Base-by-base conservation (phyloP, 2,888 invertebrate genomes). In the Unio delphinus region DNA sequence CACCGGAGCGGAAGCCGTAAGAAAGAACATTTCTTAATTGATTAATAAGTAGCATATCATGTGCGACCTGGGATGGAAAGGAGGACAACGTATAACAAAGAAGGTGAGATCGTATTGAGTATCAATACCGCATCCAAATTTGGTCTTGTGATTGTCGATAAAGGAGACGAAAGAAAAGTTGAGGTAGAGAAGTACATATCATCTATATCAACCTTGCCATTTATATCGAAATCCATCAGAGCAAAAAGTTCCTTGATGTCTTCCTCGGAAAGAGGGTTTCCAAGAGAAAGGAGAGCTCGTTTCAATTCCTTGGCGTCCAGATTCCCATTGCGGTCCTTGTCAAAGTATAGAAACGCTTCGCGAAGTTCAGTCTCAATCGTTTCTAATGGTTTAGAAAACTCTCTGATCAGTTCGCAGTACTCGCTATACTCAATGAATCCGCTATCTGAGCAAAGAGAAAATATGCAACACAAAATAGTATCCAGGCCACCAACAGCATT, bases 281-380 rank as follows among this genome's bases (percentile, higher is more conserved):
- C 78, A n/a, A 78, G 69, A 59, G 66, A 63, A 11, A 65, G 66
- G 26, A 78, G 55, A 0, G 72, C 78, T 55, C 23, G 68, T 30
- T 63, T 68, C 45, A 78, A 61, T 62, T 78, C 78, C 18, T 23
- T 67, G 60, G 73, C 67, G 68, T 74, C 72, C 17, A 77, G 64
- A 45, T 45, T 61, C 5, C 55, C 59, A 55, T 72, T 65, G 15
- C 61, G 61, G 61, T 72, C 65, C 65, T 69, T 72, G 65, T 34
- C 54, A 60, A 66, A 59, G n/a, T 28, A 26, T 20, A 23, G 56
- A 61, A 78, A 75, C 5, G 78, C 78, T 61, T 78, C 74, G n/a
- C 75, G 68, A 17, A 78, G 64, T 59, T 78, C 75, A n/a, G 72
- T 69, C 64, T 78, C 74, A 8, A 78, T 64, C 7, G 72, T 69